Base-by-base conservation (phyloP, 2,888 invertebrate species). In the Polia nebulosa region DNA sequence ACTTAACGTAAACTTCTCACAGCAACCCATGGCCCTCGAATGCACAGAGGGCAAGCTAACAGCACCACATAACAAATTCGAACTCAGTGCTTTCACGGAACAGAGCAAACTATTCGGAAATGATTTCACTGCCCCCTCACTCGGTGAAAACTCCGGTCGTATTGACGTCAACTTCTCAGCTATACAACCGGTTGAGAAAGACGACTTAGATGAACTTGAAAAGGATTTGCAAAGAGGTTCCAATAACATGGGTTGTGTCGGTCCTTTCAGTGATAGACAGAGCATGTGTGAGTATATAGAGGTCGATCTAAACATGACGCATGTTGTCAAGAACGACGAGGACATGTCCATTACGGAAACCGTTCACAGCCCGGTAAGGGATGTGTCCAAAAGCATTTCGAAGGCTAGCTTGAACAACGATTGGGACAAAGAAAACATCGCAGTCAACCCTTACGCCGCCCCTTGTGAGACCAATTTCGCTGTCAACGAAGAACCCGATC, bases 291-390 rank as follows among this genome's bases (percentile, higher is more conserved):
- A 92, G 57, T 94, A 93, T 62, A 92, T 94, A 29, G 94, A 94
- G 79, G 79, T 95, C 0, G 95, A 95, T 87, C 76, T 95, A 2
- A 92, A 95, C 45, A 87, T 84, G 70, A 95, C 94, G 0, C 88
- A 90, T 44, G 83, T 86, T 9, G 82, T 76, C 88, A 2, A 83
- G 70, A 87, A 83, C 51, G 90, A 92, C 27, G 90, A 89, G 7
- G 92, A 95, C 74, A 94, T 95, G 94, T 94, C 95, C 0, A 92
- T 95, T 41, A 95, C 95, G 1, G 93, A 94, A 34, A 92, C 91
- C 0, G 85, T 95, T 20, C 86, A 81, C 1, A 90, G 88, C 70
- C 91, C 92, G 80, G 91, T 93, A 0, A 89, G 92, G 72, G 88
- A 90, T n/a, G 78, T 89, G 0, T 85, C 89, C 11, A 90, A 86